These are phyloP conservation scores for Rhea pennata DNA, from an alignment of 2,113 vertebrate genomes.

Conservation along the genomic window DNA sequence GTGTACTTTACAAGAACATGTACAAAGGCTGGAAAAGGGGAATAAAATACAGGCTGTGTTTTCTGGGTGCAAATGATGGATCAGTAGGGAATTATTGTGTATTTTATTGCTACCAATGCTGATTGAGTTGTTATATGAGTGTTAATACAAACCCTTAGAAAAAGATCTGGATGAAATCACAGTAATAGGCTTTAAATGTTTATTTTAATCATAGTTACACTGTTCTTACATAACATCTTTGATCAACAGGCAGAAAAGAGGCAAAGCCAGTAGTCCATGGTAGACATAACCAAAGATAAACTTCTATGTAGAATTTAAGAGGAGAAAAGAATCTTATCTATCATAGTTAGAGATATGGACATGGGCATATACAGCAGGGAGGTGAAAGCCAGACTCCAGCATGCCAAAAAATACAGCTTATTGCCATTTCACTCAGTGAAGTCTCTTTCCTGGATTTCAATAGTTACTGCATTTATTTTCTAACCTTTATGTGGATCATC, in stretches of 20 bases:
- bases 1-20: constrained; percentile 26
- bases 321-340: neutral
- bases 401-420: neutral
- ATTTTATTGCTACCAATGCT: constrained; percentile 39
- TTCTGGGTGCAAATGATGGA: constrained; percentile 50
- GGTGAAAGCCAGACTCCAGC: neutral
- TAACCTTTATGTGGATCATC: neutral
- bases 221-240: constrained; percentile 25
- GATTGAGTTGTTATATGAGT: constrained; percentile 35
- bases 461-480: neutral
- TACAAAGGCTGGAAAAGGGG: constrained; percentile 31
- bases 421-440: neutral
- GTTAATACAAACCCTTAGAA: constrained; percentile 14
- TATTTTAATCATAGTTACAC: constrained; percentile 49
- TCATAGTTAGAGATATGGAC: neutral
- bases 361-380: neutral
- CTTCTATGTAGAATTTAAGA: neutral
- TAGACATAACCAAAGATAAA: constrained; percentile 27
- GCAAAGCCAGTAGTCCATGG: constrained; percentile 50
- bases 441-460: neutral
- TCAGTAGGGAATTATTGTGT: constrained; percentile 41
- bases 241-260: constrained; percentile 46
- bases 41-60: constrained; percentile 41
- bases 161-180: constrained; percentile 48
- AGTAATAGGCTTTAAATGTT: constrained; percentile 42